These are phyloP conservation scores for Syngnathoides biaculeatus DNA, from an alignment of 2,113 vertebrate species.

Conservation along the genomic window DNA sequence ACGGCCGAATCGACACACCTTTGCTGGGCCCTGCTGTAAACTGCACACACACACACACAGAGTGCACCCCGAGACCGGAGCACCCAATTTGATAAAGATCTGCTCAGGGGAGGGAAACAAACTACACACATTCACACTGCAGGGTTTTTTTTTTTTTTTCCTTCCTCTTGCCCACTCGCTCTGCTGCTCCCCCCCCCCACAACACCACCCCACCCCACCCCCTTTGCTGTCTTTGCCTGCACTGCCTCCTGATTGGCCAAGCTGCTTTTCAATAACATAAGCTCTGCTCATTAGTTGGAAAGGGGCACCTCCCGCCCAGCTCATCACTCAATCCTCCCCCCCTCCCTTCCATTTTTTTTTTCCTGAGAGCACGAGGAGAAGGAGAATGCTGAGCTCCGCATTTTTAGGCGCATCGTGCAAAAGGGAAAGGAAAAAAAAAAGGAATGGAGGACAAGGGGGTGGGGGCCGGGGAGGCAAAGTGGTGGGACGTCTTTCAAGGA, in stretches of 20 bases:
- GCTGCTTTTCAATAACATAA: constrained; percentile 73
- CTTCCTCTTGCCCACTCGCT: constrained; percentile 66
- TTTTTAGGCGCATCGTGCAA: constrained; percentile 52
- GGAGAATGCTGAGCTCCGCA: constrained; percentile 73
- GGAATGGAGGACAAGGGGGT: constrained; percentile 39
- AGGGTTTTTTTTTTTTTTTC: constrained; percentile 66
- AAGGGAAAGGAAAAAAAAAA: too few species aligned
- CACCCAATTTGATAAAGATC: constrained; percentile 70
- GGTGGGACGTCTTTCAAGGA: constrained; percentile 8
- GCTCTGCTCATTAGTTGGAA: constrained; percentile 73
- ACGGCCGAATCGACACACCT: constrained; percentile 58
- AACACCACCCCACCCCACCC: too few species aligned
- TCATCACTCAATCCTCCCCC: constrained; percentile 26
- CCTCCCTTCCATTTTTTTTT: neutral
- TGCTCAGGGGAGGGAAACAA: constrained; percentile 65
- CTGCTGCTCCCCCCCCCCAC: constrained; percentile 52
- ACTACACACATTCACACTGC: constrained; percentile 69
- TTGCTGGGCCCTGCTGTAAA: constrained; percentile 50
- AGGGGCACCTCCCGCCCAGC: constrained; percentile 54
- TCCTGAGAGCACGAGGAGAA: constrained; percentile 54
- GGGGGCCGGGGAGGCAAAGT: constrained; percentile 9
- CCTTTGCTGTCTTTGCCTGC: constrained; percentile 61
- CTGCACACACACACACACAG: constrained; percentile 48
- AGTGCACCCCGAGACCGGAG: constrained; percentile 52
- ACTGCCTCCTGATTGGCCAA: constrained; percentile 68